phyloP scores from a whole-genome alignment of 1,140 invertebrate genomes.

The Dendrolimus kikuchii region DNA sequence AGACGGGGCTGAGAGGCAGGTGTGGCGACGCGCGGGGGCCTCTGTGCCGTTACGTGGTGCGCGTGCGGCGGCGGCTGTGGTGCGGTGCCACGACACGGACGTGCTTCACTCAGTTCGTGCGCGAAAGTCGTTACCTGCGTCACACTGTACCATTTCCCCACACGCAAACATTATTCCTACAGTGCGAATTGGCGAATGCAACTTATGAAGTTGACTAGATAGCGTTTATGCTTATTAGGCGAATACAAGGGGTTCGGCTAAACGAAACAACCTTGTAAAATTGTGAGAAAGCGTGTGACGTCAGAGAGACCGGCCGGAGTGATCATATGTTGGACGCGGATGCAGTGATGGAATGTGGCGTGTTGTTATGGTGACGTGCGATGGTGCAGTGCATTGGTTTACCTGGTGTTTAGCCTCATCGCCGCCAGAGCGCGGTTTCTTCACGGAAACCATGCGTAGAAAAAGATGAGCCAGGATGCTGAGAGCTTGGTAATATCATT shows the following conservation, averaged over 20 bases:
- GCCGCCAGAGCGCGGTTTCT: constrained; percentile 48
- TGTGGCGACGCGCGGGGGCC: constrained; percentile 44
- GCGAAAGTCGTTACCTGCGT: constrained; percentile 68
- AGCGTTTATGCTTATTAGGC: too few species aligned
- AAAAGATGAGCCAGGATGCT: constrained; percentile 70
- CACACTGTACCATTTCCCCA: constrained; percentile 54
- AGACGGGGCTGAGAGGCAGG: constrained; percentile 34
- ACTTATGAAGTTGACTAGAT: background rate
- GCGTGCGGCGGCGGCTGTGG: constrained; percentile 50
- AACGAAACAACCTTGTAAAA: constrained; percentile 43
- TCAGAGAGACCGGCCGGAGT: constrained; percentile 58
- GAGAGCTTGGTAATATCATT: constrained; percentile 71
- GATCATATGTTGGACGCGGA: constrained; percentile 71
- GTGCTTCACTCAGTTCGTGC: constrained; percentile 70
- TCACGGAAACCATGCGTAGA: constrained; percentile 62
- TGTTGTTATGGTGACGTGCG: constrained; percentile 61
- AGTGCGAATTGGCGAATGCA: constrained; percentile 32
- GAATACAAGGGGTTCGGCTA: background rate
- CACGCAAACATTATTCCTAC: constrained; percentile 46
- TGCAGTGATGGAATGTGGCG: constrained; percentile 70
- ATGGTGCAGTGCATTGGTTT: constrained; percentile 51
- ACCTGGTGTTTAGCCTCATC: constrained; percentile 47
- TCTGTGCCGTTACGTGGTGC: constrained; percentile 60
- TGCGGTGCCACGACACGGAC: constrained; percentile 66
- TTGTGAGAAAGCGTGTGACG: constrained; percentile 65